Evolutionary conservation across 2,888 invertebrate species (phyloP).

Genomic region (Cephonodes hylas): DNA sequence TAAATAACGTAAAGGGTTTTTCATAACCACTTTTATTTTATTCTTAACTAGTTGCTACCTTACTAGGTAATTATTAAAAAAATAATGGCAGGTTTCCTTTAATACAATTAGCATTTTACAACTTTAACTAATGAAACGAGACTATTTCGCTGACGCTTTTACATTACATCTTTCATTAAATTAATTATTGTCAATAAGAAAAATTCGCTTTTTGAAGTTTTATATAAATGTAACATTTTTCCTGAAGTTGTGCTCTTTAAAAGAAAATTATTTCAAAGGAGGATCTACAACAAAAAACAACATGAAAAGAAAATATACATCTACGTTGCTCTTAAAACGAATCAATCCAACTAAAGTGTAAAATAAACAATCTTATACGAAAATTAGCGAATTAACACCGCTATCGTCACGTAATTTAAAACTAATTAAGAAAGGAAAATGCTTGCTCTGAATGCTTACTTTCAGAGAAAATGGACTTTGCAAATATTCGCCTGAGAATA

Average conservation of each 20-base stretch:
- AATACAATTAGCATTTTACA: background rate
- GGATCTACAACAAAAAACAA: background rate
- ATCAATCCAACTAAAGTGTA: conserved; percentile 1
- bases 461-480: conserved; percentile 71
- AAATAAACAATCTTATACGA: conserved; percentile 26
- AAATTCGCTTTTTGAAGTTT: no score
- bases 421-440: conserved; percentile 77
- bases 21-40: background rate
- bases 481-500: conserved; percentile 67
- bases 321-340: background rate
- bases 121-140: background rate
- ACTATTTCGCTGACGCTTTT: background rate
- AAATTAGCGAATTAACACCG: conserved; percentile 71
- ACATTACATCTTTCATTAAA: background rate
- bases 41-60: background rate
- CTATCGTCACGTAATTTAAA: conserved; percentile 76
- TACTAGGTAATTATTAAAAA: background rate
- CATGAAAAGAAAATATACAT: background rate
- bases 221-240: no score
- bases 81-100: background rate
- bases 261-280: no score
- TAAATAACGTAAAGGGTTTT: background rate
- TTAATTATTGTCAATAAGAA: background rate
- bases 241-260: no score
- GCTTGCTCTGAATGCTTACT: conserved; percentile 69